Percentiles rank a stretch among this genome's conserved stretches.
phyloP scores from a whole-genome alignment of 2,797 vertebrate species.

The Adrianichthys oophorus region DNA sequence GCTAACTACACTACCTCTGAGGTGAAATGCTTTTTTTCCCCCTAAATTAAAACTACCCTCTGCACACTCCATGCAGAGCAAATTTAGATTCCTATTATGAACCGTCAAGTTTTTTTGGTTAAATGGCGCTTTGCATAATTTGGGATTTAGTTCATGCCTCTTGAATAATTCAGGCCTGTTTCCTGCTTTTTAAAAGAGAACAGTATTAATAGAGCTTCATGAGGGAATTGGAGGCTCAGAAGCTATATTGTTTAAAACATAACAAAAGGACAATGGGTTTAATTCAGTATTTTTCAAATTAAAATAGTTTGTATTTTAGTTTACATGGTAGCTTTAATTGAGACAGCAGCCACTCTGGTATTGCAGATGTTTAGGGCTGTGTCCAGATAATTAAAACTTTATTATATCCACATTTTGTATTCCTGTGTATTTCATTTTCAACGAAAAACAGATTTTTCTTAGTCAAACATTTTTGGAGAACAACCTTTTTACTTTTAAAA shows the following conservation, averaged over 20 bases:
- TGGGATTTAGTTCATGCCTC: conserved; percentile 17
- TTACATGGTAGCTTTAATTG: too few relatives aligned
- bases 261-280: too few relatives aligned
- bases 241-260: not conserved
- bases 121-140: conserved; percentile 11
- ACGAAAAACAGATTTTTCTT: too few relatives aligned
- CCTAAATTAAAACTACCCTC: too few relatives aligned
- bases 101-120: conserved; percentile 1
- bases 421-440: too few relatives aligned
- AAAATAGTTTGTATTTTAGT: too few relatives aligned
- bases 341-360: too few relatives aligned
- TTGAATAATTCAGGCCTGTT: conserved; percentile 49
- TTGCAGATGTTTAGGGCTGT: too few relatives aligned
- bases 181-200: conserved; percentile 29
- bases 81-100: not conserved
- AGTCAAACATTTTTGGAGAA: conserved; percentile 9
- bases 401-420: too few relatives aligned
- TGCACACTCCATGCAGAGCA: not conserved
- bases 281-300: too few relatives aligned
- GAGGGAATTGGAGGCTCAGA: conserved; percentile 4
- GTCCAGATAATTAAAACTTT: too few relatives aligned
- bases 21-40: conserved; percentile 73
- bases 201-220: conserved; percentile 28
- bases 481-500: not conserved
- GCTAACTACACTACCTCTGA: conserved; percentile 85